These are phyloP conservation scores for Hemaris fuciformis DNA, from an alignment of 2,888 invertebrate species.

Conservation along the genomic window DNA sequence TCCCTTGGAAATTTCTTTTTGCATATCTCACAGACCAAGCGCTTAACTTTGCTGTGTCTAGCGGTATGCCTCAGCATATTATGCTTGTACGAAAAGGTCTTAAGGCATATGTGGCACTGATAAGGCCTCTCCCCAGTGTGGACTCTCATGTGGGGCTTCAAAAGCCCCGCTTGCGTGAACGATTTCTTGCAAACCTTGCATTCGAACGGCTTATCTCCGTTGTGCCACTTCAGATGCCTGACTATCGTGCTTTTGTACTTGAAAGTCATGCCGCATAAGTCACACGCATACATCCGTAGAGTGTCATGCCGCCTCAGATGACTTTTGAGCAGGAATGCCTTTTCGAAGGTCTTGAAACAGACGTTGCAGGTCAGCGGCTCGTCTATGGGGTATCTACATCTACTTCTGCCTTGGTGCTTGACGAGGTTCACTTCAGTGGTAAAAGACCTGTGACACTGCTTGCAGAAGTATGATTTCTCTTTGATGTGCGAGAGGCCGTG, in stretches of 20 bases:
- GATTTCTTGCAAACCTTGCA: conserved; percentile 50
- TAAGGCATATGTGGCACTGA: conserved; percentile 27
- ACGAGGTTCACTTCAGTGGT: conserved; percentile 29
- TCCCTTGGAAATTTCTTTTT: conserved; percentile 58
- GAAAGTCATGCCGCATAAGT: conserved; percentile 35
- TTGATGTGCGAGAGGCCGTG: conserved; percentile 40
- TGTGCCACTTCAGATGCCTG: conserved; percentile 51
- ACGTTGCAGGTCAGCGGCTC: neutral
- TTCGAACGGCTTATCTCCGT: conserved; percentile 36
- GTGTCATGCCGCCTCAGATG: conserved; percentile 34
- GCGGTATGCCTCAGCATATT: conserved; percentile 57
- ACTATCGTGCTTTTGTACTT: conserved; percentile 56
- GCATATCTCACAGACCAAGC: conserved; percentile 56
- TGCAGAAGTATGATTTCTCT: conserved; percentile 37
- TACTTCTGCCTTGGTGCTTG: conserved; percentile 30
- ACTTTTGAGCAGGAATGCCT: conserved; percentile 31
- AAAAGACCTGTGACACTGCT: conserved; percentile 22
- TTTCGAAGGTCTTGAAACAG: conserved; percentile 35
- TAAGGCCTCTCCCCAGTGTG: conserved; percentile 38
- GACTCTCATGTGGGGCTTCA: conserved; percentile 48
- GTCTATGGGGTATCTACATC: conserved; percentile 23
- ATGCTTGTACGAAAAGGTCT: conserved; percentile 39
- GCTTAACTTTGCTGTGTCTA: conserved; percentile 50
- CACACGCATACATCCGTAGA: conserved; percentile 23
- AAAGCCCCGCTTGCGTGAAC: conserved; percentile 46